Evolutionary conservation across 2,888 invertebrate species (phyloP).

Genomic region (Heliconius aoede): DNA sequence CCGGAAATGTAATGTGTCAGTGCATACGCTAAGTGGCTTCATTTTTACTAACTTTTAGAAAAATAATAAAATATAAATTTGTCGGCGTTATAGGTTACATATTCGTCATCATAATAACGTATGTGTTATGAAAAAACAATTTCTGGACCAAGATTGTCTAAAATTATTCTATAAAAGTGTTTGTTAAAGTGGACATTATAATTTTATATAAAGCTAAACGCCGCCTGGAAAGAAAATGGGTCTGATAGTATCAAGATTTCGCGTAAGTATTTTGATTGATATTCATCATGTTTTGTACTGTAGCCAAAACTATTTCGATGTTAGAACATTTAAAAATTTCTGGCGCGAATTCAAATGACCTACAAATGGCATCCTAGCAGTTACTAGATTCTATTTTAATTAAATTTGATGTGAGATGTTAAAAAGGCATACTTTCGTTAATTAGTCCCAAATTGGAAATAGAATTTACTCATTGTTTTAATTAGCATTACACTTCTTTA

Average conservation of each 20-base stretch:
- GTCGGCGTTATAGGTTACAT: conserved; percentile 73
- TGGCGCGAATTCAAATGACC: conserved; percentile 76
- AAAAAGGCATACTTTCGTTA: conserved; percentile 8
- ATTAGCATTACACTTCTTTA: not conserved
- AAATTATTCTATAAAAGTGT: conserved; percentile 59
- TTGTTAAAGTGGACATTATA: conserved; percentile 39
- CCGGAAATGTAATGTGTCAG: conserved; percentile 44
- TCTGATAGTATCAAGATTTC: conserved; percentile 86
- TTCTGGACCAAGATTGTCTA: conserved; percentile 65
- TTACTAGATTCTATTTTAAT: conserved; percentile 56
- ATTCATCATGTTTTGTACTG: conserved; percentile 60
- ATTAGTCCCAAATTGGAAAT: not conserved
- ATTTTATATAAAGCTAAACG: conserved; percentile 16
- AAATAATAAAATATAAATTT: conserved; percentile 49
- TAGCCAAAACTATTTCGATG: conserved; percentile 76
- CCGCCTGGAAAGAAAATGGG: conserved; percentile 80
- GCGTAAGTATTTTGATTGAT: conserved; percentile 80
- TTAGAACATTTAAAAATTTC: conserved; percentile 58
- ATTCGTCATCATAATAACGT: conserved; percentile 68
- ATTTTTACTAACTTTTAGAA: conserved; percentile 44
- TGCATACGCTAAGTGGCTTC: conserved; percentile 36
- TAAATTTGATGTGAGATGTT: conserved; percentile 41
- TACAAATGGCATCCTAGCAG: conserved; percentile 47
- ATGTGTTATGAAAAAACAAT: conserved; percentile 71
- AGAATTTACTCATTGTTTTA: not conserved